phyloP scores from a whole-genome alignment of 2,888 invertebrate genomes.

The Scotopteryx bipunctaria region DNA sequence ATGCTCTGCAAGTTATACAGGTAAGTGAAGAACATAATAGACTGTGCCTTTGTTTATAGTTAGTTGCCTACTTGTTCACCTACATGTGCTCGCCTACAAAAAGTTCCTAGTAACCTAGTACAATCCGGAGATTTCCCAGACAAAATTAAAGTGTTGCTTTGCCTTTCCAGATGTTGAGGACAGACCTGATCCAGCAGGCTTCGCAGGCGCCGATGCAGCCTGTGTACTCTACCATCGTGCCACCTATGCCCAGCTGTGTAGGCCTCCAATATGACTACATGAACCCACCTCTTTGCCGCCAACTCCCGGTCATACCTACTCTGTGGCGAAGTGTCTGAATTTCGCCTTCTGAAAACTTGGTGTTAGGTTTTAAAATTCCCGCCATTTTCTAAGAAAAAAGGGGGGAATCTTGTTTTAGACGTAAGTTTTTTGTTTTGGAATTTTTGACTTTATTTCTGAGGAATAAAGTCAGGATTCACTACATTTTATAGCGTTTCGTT shows the following conservation, averaged over 20 bases:
- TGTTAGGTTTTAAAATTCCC: constrained; percentile 17
- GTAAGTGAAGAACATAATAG: constrained; percentile 40
- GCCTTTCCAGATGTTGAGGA: constrained; percentile 56
- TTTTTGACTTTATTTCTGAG: constrained; percentile 39
- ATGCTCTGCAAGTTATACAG: constrained; percentile 62
- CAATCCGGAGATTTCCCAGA: too few relatives aligned
- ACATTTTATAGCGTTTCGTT: constrained; percentile 18
- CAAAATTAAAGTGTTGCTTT: constrained; percentile 15
- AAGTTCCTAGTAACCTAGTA: too few relatives aligned
- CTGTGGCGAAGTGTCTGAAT: constrained; percentile 57
- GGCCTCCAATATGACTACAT: constrained; percentile 56
- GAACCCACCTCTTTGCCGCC: constrained; percentile 46
- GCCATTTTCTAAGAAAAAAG: constrained; percentile 23
- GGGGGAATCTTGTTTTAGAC: neutral
- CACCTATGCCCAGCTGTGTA: constrained; percentile 50
- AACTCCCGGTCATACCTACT: constrained; percentile 51
- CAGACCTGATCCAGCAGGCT: constrained; percentile 54
- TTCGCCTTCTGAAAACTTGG: neutral
- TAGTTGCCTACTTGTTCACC: neutral
- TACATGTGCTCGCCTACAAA: neutral
- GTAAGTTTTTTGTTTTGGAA: constrained; percentile 17
- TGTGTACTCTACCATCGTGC: constrained; percentile 49
- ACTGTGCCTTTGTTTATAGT: too few relatives aligned
- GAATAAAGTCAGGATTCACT: constrained; percentile 33
- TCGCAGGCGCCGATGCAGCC: constrained; percentile 44